Base-by-base conservation (phyloP, 2,888 invertebrate species). In the Lysandra bellargus region DNA sequence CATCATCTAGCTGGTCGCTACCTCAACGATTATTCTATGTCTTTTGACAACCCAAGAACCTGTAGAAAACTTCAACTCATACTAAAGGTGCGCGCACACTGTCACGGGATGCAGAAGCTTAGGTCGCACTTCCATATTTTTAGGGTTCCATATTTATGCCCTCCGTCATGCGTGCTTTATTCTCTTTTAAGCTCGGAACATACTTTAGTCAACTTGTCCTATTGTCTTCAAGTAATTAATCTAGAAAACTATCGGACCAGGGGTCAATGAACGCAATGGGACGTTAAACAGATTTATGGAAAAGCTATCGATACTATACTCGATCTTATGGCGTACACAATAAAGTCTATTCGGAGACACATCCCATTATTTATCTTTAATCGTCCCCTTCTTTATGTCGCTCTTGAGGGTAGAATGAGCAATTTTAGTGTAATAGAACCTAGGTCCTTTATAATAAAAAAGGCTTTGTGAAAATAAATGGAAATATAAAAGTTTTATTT, bases 351-450 rank as follows among this genome's bases (percentile, higher is more conserved):
- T 69, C 14, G 69, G 33, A 14, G 33, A 23, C 12, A 69, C 30
- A 37, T 69, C 69, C 33, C 33, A 69, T 33, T 69, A 69, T 69
- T 69, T 69, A 69, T 69, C 12, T 69, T 69, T 17, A 69, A 69
- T 33, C 69, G 33, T 69, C 69, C 69, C 33, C 69, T 69, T 69
- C 69, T 69, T 69, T 69, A 69, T 64, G 64, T 64, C 33, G 33
- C 33, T 69, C 69, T 69, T 69, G 69, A 69, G 69, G 69, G 33
- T 33, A 69, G 33, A 69, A 69, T 14, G 69, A 37, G 33, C 33
- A 37, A 33, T 69, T 69, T 69, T 17, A 17, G 33, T 69, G 69
- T 69, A 69, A 69, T 69, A 1, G 14, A 69, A 69, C 69, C 6
- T 69, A 37, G 12, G 69, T 69, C 14, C 14, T 33, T 37, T 69